Evolutionary conservation across 2,113 vertebrate genomes (phyloP).

Genomic region (Oreochromis aureus): DNA sequence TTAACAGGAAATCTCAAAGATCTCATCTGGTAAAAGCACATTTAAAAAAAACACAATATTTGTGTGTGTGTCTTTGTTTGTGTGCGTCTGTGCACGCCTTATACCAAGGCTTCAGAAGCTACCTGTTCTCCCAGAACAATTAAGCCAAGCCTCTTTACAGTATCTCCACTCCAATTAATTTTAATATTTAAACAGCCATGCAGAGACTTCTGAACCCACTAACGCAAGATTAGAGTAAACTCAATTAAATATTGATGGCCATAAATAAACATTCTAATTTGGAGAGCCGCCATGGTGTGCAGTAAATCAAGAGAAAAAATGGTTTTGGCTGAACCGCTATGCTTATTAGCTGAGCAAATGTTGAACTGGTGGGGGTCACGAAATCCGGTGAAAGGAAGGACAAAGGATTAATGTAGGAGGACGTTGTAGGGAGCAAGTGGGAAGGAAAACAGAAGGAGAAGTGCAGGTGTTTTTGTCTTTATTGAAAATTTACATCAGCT

Average conservation of each 20-base stretch:
- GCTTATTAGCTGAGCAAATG: conserved; percentile 61
- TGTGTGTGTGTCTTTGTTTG: not conserved
- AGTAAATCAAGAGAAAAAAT: conserved; percentile 37
- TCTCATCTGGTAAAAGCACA: not conserved
- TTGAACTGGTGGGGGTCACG: conserved; percentile 19
- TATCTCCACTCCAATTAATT: conserved; percentile 73
- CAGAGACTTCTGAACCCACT: conserved; percentile 67
- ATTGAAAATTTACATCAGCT: not conserved
- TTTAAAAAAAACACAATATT: not conserved
- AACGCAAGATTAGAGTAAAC: conserved; percentile 71
- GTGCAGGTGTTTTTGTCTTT: not conserved
- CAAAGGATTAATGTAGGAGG: conserved; percentile 4
- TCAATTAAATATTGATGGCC: conserved; percentile 78
- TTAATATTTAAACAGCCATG: conserved; percentile 76
- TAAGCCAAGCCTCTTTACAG: conserved; percentile 68
- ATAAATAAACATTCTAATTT: conserved; percentile 77
- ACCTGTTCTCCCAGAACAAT: conserved; percentile 67
- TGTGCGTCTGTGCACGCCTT: not conserved
- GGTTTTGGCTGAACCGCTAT: conserved; percentile 17
- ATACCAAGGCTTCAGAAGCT: conserved; percentile 16
- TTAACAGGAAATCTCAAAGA: conserved; percentile 24
- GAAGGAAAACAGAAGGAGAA: not conserved
- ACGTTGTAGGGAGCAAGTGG: not conserved
- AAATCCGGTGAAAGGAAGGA: conserved; percentile 43
- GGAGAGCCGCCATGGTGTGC: conserved; percentile 30